Base-by-base conservation (phyloP, 2,888 invertebrate species). In the Harpagoxenus sublaevis region DNA sequence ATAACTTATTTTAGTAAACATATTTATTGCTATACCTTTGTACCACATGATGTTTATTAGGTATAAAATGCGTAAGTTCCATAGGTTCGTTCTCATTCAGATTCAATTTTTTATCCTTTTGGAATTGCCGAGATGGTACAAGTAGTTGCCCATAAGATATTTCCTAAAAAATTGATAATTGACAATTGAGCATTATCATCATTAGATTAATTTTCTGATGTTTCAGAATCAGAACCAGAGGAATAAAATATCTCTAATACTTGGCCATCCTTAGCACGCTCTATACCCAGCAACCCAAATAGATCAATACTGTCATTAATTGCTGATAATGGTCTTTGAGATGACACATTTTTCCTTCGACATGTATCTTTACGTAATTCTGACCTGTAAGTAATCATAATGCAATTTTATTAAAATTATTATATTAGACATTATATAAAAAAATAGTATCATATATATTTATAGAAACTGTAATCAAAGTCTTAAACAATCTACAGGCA, bases 91-190 rank as follows among this genome's bases (percentile, higher is more conserved):
- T 93, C 65, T 94, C 95, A 82, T 90, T 92, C 31, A 91, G 88
- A 78, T 94, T 94, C 88, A 95, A 95, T 89, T 95, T 94, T 84
- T 96, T 96, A 79, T 95, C 96, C 66, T 95, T 94, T 88, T 95
- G 94, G 90, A 95, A 96, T 86, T 96, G 95, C 86, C 96, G 96
- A 31, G 98, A 97, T 73, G 98, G 98, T 78, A 97, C 97, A 88
- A 99, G 95, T 85, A 98, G 95, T 94, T 98, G 97, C 55, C 98
- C 98, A 95, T 98, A 99, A 28, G 99, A 99, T 91, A 98, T 97
- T 95, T 98, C 98, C 97, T 97, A 92, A 55, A 93, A 92, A 84
- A 48, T 79, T 28, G 8, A 51, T 83, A 85, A 62, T 86, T 86
- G 4, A 51, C 82, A 85, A 62, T 86, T 86, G 77, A 62, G 9